A percentile compares a stretch with the other conserved stretches of the same genome.
Conservation (phyloP, 1,140 invertebrate genomes). For the Drosophila auraria region DNA sequence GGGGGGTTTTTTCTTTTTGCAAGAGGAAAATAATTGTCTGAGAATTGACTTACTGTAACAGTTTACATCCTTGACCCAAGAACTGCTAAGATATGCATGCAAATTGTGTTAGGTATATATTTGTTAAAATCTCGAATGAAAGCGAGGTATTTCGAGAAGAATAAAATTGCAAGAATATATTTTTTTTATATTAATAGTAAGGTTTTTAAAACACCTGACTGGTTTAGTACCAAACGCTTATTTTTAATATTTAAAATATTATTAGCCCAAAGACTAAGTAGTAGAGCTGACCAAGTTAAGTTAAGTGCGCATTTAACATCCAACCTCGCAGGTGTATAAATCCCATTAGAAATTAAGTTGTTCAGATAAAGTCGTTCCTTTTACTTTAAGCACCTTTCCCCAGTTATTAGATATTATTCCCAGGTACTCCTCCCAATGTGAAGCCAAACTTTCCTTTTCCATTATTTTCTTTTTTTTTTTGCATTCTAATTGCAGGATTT, state of each 20-base stretch:
- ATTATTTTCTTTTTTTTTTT: constrained; percentile 11
- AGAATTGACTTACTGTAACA: not conserved
- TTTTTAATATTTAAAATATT: not conserved
- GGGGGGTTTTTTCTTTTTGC: not conserved
- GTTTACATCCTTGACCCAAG: not conserved
- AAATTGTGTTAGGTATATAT: not conserved
- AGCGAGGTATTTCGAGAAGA: not conserved
- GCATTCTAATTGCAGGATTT: constrained; percentile 42
- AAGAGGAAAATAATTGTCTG: not conserved
- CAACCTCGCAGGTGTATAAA: no score
- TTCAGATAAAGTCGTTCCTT: not conserved
- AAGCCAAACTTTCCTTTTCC: constrained; percentile 43
- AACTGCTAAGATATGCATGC: not conserved
- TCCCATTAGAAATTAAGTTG: no score
- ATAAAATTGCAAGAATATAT: not conserved
- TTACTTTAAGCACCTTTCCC: constrained; percentile 3
- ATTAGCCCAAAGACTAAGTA: not conserved
- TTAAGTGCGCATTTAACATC: not conserved
- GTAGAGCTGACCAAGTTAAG: not conserved
- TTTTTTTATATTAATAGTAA: no score
- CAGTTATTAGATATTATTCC: not conserved
- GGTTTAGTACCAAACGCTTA: not conserved
- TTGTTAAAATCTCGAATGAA: not conserved
- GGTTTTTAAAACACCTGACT: not conserved
- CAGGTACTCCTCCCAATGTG: constrained; percentile 28